Evolutionary conservation across 2,888 invertebrate species (phyloP), one percentile per base, ranked within the genome.

Genomic region (Trypoxylon attenuatum): DNA sequence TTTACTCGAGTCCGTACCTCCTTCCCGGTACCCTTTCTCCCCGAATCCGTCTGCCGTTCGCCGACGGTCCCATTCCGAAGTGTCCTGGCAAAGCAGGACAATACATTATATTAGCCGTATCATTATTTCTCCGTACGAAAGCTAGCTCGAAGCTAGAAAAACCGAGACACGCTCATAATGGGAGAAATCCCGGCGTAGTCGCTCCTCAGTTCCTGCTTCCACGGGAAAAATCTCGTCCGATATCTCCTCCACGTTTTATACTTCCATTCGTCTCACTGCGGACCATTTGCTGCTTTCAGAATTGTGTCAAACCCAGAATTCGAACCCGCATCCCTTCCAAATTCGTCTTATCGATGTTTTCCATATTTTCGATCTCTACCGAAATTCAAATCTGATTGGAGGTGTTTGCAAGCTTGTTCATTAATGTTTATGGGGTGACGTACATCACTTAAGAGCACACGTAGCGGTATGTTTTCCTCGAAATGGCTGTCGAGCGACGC

Each of bases 71-170:
- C 78, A 67, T 76, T 76, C 61, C 77, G 62, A 76, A 80, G 81
- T 78, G 71, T 78, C 72, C 71, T 77, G 79, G 76, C 79, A 76
- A 80, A 80, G 78, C 82, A 74, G 77, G 71, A 81, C 78, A 78
- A 82, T 83, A 80, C 84, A 79, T 82, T 84, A 84, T 82, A 83
- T 84, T 80, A 80, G 78, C 77, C 73, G 80, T 74, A 76, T 81
- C 82, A 81, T 84, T 84, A 84, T 79, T 83, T 83, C 81, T 79
- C 78, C 67, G 74, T 61, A 72, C 70, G 74, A 78, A 78, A 75
- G 71, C 69, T 70, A 71, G 68, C 70, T 69, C 75, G 71, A 69
- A 66, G 67, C 62, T 62, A 68, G 75, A 80, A 81, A 80, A 80
- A 80, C 69, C 71, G 64, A 65, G 78, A 77, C 77, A 76, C 65